A percentile compares a stretch with the other conserved stretches of the same genome.
phyloP scores from a whole-genome alignment of 2,797 vertebrate species.

The Oreochromis mossambicus region DNA sequence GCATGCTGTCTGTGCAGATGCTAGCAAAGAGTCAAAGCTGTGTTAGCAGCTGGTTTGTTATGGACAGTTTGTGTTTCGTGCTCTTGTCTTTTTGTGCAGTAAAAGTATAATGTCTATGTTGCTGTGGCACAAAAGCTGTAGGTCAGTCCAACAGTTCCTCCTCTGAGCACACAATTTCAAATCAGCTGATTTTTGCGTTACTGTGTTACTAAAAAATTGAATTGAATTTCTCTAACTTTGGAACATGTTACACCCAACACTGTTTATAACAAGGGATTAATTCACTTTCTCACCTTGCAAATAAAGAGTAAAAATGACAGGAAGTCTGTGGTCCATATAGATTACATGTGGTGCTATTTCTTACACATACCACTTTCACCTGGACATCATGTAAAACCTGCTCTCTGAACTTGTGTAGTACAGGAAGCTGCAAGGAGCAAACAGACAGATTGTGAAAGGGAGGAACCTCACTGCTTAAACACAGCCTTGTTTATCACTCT shows the following conservation, averaged over 20 bases:
- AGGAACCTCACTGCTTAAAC: not conserved
- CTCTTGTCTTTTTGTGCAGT: not conserved
- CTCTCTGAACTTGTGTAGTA: not conserved
- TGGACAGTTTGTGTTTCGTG: not conserved
- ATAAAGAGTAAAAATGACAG: not conserved
- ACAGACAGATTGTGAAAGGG: not conserved
- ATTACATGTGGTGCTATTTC: too few species aligned
- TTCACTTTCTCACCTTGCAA: not conserved
- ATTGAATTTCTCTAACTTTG: not conserved
- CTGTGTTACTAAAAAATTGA: not conserved
- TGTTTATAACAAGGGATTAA: not conserved
- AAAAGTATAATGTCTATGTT: not conserved
- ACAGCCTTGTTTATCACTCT: constrained; percentile 15
- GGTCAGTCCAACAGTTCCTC: not conserved
- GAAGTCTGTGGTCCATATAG: too few species aligned
- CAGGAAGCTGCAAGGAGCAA: not conserved
- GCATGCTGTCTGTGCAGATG: not conserved
- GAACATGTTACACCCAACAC: too few species aligned
- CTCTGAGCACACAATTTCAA: not conserved
- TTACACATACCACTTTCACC: not conserved
- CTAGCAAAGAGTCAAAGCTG: not conserved
- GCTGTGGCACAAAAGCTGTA: not conserved
- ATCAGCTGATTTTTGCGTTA: not conserved
- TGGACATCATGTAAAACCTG: not conserved
- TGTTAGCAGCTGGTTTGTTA: not conserved